Evolutionary conservation across 2,888 invertebrate species (phyloP).

Genomic region (Sinodicranocentrus sp.): DNA sequence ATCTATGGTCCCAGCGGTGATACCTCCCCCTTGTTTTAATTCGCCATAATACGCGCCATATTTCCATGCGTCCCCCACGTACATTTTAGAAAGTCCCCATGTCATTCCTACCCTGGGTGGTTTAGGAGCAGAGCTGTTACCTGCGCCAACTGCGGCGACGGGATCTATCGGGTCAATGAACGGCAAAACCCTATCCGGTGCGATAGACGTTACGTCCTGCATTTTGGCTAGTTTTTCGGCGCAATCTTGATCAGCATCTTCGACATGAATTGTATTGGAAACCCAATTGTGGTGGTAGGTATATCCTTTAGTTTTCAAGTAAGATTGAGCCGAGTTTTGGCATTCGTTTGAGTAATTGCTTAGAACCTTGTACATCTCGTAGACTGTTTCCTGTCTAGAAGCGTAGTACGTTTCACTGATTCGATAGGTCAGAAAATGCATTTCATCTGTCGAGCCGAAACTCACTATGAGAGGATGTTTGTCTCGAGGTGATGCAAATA

Average conservation of each 20-base stretch:
- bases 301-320: constrained; percentile 8
- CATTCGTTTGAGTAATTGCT: constrained; percentile 21
- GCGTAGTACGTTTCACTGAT: neutral
- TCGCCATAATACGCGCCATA: neutral
- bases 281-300: constrained; percentile 30
- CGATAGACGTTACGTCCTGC: constrained; percentile 17
- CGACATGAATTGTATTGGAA: constrained; percentile 11
- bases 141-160: too few species aligned
- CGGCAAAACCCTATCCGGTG: neutral
- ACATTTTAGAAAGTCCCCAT: constrained; percentile 20
- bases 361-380: constrained; percentile 28
- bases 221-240: constrained; percentile 17
- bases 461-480: neutral
- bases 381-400: constrained; percentile 20
- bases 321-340: neutral
- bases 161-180: constrained; percentile 23
- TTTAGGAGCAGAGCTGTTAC: neutral
- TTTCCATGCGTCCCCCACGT: constrained; percentile 16
- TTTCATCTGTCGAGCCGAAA: constrained; percentile 22
- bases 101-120: constrained; percentile 4
- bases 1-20: constrained; percentile 17
- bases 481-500: too few species aligned
- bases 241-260: constrained; percentile 15
- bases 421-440: constrained; percentile 15
- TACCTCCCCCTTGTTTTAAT: constrained; percentile 19